Base-by-base conservation (phyloP, 2,113 vertebrate species). In the Clinocottus analis region DNA sequence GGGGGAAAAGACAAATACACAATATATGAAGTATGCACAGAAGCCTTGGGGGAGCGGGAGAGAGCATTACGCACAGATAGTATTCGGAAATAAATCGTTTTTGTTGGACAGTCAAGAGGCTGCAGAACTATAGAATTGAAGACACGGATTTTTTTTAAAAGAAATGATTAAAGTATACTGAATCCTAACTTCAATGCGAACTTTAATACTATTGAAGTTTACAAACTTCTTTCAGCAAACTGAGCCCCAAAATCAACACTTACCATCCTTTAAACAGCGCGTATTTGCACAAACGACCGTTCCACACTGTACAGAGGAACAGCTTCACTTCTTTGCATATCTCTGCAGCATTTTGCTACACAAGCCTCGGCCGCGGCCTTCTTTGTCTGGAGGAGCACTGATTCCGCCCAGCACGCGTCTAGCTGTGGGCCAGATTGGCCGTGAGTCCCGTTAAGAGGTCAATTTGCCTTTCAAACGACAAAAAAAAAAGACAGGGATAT, bases 381-480 rank as follows among this genome's bases (percentile, higher is more conserved):
- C 91, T 93, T 94, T 93, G 92, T 93, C 80, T 91, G 86, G 71
- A 77, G 86, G 71, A 77, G 83, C 84, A 17, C 88, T 93, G 93
- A 94, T 92, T 92, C 91, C 89, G 85, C 82, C 87, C 95, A 96
- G 96, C 96, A 97, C 95, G 96, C 95, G 96, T 84, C 96, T 95
- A 90, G 93, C 94, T 94, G 92, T 91, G 90, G 93, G 94, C 94
- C 96, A 97, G 95, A 96, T 96, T 96, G 96, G 92, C 92, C 90
- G 89, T 92, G 94, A 93, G 93, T 94, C 72, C 91, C 83, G 91
- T 93, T 91, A 82, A 94, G 95, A 95, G 96, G 96, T 97, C 97
- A 96, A 97, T 96, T 96, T 96, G 95, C 95, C 94, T 96, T 96
- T 95, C 95, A 96, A 96, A 96, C 95, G 91, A 92, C 93, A 85